These are phyloP conservation scores for Boulengeromyrus knoepffleri DNA, from an alignment of 2,113 vertebrate genomes.

Conservation along the genomic window DNA sequence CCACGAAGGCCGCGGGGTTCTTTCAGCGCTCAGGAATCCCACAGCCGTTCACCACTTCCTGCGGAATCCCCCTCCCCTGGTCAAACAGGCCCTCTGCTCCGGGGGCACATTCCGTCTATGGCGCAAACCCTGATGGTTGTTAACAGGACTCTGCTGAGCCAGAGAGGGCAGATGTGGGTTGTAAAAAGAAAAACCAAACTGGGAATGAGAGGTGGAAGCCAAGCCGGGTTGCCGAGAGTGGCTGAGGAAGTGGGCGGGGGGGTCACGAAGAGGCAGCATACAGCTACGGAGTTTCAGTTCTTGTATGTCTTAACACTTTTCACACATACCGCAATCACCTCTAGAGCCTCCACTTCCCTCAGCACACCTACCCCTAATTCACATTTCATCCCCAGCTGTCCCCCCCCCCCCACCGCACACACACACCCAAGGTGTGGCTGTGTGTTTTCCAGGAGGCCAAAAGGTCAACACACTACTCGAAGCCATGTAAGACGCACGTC, in stretches of 20 bases:
- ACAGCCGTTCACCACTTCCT: conserved; percentile 15
- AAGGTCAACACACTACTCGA: neutral
- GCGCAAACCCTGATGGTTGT: neutral
- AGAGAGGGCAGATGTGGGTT: conserved; percentile 6
- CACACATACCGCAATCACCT: neutral
- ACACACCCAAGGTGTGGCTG: neutral
- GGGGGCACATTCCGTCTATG: neutral
- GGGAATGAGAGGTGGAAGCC: neutral
- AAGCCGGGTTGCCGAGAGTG: too few relatives aligned
- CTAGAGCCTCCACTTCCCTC: neutral
- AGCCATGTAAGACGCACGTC: neutral
- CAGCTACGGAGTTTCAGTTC: neutral
- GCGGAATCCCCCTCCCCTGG: neutral
- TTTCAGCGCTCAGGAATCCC: neutral
- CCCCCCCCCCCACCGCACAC: neutral
- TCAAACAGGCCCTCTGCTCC: neutral
- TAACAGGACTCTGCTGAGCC: neutral
- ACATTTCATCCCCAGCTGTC: neutral
- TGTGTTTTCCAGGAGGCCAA: neutral
- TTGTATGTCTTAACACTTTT: neutral
- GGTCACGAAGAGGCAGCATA: neutral
- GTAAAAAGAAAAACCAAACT: neutral
- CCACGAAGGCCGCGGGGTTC: neutral
- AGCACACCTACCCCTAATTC: neutral
- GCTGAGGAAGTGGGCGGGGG: neutral